Conservation (phyloP, 2,113 vertebrate genomes). For the Recurvirostra avosetta region DNA sequence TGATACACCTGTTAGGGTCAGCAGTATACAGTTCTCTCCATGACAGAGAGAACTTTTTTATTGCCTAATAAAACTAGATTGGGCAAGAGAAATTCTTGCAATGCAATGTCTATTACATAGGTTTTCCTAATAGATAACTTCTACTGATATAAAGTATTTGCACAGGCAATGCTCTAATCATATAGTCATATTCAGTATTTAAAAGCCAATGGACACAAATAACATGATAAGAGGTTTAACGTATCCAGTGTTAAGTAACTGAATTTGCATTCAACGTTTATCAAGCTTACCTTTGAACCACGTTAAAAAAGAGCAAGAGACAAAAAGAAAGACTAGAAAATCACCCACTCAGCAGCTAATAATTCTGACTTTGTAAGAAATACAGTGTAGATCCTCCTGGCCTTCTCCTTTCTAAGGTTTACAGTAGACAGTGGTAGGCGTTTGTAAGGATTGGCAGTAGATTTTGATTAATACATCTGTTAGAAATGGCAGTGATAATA, state of each 20-base stretch:
- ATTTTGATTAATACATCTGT: not conserved
- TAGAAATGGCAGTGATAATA: not conserved
- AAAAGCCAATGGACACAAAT: not conserved
- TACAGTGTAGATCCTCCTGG: not conserved
- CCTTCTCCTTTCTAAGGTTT: not conserved
- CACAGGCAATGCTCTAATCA: not conserved
- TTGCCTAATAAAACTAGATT: constrained; percentile 58
- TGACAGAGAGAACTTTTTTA: constrained; percentile 24
- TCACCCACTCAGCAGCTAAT: not conserved
- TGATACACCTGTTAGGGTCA: not conserved
- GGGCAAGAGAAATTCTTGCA: constrained; percentile 40
- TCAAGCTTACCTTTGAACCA: constrained; percentile 40
- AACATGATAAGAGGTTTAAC: constrained; percentile 12
- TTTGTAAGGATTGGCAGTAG: not conserved
- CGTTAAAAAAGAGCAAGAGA: not conserved
- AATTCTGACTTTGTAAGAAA: not conserved
- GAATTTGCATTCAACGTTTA: constrained; percentile 16
- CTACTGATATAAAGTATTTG: not conserved
- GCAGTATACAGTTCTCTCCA: not conserved
- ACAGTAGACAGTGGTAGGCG: not conserved
- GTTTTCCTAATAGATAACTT: not conserved
- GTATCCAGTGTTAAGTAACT: not conserved
- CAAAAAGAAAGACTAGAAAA: not conserved
- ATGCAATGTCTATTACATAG: not conserved
- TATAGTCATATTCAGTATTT: not conserved